These are phyloP conservation scores for Amphiprion clarkii DNA, from an alignment of 2,797 vertebrate species.

Conservation along the genomic window DNA sequence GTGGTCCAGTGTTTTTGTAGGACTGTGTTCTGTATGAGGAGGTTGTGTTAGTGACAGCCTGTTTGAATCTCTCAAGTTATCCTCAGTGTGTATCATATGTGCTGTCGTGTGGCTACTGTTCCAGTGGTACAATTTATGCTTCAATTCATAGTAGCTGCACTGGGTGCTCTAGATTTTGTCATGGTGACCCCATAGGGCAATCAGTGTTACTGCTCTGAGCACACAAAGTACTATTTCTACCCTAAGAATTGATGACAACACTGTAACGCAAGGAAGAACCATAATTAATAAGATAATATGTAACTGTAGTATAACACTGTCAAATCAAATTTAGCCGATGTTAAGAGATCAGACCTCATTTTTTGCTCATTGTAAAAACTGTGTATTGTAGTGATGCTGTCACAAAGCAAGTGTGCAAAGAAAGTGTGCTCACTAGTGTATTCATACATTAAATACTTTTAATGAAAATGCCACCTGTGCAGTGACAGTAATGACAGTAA, in stretches of 20 bases:
- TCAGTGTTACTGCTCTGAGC: background rate
- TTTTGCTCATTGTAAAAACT: background rate
- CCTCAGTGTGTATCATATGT: background rate
- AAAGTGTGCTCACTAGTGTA: background rate
- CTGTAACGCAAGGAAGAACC: background rate
- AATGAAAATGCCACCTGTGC: background rate
- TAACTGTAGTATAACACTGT: background rate
- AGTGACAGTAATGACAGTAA: background rate
- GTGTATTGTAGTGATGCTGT: background rate
- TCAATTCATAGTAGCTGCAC: background rate
- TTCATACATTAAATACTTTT: background rate
- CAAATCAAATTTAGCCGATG: background rate
- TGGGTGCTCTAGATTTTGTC: background rate
- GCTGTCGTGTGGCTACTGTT: background rate
- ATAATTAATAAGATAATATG: background rate
- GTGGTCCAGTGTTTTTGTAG: conserved; percentile 8
- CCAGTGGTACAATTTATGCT: background rate
- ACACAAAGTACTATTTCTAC: conserved; percentile 13
- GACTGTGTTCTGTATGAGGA: conserved; percentile 7
- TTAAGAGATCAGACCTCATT: background rate
- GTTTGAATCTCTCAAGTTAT: background rate
- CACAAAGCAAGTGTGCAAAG: background rate
- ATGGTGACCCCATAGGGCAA: background rate
- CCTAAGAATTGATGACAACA: conserved; percentile 33
- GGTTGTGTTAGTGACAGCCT: background rate